phyloP scores from a whole-genome alignment of 2,113 vertebrate genomes.

The Saimiri boliviensis region DNA sequence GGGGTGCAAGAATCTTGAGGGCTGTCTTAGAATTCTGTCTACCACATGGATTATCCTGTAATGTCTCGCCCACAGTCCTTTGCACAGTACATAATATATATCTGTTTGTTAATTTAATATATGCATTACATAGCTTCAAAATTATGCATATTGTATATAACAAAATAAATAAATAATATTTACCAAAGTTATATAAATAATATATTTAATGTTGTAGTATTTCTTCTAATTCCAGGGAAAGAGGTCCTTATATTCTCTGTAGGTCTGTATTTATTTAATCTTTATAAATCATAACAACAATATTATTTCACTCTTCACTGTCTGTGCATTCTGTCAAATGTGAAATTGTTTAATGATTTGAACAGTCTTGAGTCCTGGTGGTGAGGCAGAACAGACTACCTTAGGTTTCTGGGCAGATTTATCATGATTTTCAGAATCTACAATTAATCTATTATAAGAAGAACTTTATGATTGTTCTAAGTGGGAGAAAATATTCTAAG shows the following conservation, averaged over 20 bases:
- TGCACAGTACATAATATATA: neutral
- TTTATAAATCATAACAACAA: neutral
- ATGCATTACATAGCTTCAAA: neutral
- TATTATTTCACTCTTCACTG: neutral
- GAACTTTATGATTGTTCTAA: neutral
- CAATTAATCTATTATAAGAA: neutral
- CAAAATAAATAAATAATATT: neutral
- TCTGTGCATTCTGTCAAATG: neutral
- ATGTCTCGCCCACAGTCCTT: neutral
- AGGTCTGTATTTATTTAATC: neutral
- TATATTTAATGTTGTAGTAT: neutral
- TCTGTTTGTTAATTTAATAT: neutral
- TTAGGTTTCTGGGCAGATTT: neutral
- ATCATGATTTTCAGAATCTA: neutral
- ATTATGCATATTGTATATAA: neutral
- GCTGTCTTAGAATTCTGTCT: neutral
- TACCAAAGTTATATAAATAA: neutral
- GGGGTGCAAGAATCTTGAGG: neutral
- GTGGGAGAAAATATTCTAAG: neutral
- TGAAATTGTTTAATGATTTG: neutral
- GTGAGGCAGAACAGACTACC: neutral
- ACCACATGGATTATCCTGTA: neutral
- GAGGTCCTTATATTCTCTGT: neutral
- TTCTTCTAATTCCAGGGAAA: neutral
- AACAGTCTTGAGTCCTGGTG: neutral